Percentiles rank a stretch among this genome's conserved stretches.
phyloP scores from a whole-genome alignment of 64 coral and sea anemone species.

The Pachyseris speciosa region DNA sequence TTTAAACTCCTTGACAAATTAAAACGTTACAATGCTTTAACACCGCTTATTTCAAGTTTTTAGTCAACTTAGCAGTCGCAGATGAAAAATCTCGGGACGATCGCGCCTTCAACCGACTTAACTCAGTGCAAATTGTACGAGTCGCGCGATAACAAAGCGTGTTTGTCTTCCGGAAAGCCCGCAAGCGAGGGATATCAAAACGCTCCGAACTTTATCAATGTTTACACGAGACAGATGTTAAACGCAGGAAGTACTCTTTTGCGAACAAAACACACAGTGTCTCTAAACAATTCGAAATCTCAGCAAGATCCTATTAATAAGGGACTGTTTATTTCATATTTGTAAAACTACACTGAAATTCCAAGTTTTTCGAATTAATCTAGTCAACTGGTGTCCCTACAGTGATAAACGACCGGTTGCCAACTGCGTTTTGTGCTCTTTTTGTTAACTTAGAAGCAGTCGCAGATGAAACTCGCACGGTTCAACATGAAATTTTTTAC shows the following conservation, averaged over 20 bases:
- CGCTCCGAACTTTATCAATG: slow-evolving; percentile 42
- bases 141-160: slow-evolving; percentile 26
- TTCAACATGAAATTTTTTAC: not conserved
- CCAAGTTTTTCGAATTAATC: not conserved
- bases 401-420: not conserved
- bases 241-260: slow-evolving; percentile 33
- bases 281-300: slow-evolving; percentile 42
- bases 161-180: slow-evolving; percentile 26
- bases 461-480: not conserved
- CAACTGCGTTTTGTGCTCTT: not conserved
- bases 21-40: not conserved
- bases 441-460: not conserved
- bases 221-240: slow-evolving; percentile 45
- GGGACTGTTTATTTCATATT: slow-evolving; percentile 33
- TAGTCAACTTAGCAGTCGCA: not conserved
- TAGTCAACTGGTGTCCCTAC: not conserved
- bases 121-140: slow-evolving; percentile 27
- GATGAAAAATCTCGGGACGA: not conserved
- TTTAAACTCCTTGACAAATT: slow-evolving; percentile 14
- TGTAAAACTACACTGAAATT: slow-evolving; percentile 23
- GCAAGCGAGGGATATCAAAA: slow-evolving; percentile 44
- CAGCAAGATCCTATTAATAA: slow-evolving; percentile 57
- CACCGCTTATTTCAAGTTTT: not conserved
- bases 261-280: slow-evolving; percentile 37
- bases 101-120: slow-evolving; percentile 10